Evolutionary conservation across 92 coral and sea anemone species (phyloP), one percentile per base, ranked within the genome.

Genomic region (Montipora capitata): DNA sequence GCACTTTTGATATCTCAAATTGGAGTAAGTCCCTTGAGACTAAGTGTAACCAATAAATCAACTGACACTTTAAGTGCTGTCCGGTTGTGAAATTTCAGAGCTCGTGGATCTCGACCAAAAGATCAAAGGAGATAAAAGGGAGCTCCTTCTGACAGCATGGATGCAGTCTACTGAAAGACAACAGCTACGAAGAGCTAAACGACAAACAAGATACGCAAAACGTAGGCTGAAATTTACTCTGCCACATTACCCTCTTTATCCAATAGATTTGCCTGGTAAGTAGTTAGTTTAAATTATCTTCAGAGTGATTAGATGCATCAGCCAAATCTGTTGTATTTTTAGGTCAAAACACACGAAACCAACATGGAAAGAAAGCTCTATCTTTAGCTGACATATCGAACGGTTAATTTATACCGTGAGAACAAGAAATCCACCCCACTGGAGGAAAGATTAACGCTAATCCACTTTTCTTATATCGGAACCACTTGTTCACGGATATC

Each of bases 211-310:
- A 41, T 42, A 40, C 39, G 16, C 39, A 8, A 83, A 17, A 39
- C 65, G 59, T 8, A 12, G n/a, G 66, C 4, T 20, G 12, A 70
- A 40, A 59, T 83, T 35, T 44, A 39, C n/a, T 45, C 38, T 83
- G 16, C 87, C 87, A 2, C 20, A 72, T 15, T 83, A 70, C 58
- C 87, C 87, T 2, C 87, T 83, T 10, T 83, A 83, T 38, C 71
- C 71, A 42, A 83, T 83, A 14, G 87, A 83, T 69, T 3, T 83
- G 17, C 80, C 87, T n/a, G 87, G 87, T 72, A 72, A 7, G 79
- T 61, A 15, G 5, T 13, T 42, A 18, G 20, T 27, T 27, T 27
- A 27, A 27, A 27, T 27, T 27, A 27, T 27, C 35, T 27, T 27
- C 35, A 27, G 35, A 27, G 35, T 27, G 35, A 27, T 27, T 27